phyloP scores from a whole-genome alignment of 2,113 vertebrate species.

The Nipponia nippon region DNA sequence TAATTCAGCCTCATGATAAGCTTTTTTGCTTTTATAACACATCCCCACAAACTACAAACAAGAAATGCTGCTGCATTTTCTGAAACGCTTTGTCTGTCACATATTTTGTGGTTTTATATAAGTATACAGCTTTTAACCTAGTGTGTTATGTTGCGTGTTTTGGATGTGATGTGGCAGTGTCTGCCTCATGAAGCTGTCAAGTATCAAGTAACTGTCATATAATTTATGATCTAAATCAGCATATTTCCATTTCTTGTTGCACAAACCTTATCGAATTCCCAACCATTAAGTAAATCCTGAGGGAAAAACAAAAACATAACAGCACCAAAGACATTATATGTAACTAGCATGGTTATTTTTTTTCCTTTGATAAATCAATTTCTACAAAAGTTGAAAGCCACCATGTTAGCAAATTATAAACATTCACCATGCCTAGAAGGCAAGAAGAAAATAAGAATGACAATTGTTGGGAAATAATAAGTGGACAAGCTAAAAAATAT shows the following conservation, averaged over 20 bases:
- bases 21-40: background rate
- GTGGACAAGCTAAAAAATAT: background rate
- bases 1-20: rapidly evolving
- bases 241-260: background rate
- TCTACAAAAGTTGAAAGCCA: background rate
- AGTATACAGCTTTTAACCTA: background rate
- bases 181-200: background rate
- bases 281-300: background rate
- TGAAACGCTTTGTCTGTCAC: background rate
- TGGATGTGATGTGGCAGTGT: background rate
- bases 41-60: background rate
- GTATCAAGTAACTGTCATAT: background rate
- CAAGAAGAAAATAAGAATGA: background rate
- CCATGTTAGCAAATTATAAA: background rate
- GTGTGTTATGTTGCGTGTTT: background rate
- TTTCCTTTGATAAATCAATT: background rate
- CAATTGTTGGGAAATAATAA: background rate
- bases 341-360: background rate
- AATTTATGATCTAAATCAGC: background rate
- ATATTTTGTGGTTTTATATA: background rate
- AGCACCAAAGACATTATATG: background rate
- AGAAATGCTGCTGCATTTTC: background rate
- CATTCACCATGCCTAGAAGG: background rate
- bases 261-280: background rate
- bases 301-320: background rate